Evolutionary conservation across 1,140 invertebrate species (phyloP), one percentile per base, ranked within the genome.

Genomic region (Mizuhopecten yessoensis): DNA sequence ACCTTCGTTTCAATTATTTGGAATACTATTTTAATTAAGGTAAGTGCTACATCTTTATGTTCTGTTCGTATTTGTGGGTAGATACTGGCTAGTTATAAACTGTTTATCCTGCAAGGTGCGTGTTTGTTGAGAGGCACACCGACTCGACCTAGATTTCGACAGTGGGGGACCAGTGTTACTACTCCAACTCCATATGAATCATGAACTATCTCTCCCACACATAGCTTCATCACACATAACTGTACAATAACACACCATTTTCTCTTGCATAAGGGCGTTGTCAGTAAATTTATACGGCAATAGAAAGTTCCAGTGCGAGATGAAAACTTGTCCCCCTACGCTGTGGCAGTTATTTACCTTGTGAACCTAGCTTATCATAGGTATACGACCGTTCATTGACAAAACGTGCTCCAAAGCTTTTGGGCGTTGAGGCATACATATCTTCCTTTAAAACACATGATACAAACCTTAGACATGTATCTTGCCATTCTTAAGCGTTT

Each of bases 21-120:
- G 57, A 75, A 75, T 75, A 75, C 57, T 75, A 75, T 75, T 75
- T 75, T 75, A 29, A 75, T 75, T 75, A 75, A 75, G 57, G 57
- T 75, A 75, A 75, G 57, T 75, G 17, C 23, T 11, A 9, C 17
- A 75, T 5, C n/a, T 75, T n/a, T 29, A 75, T 75, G 17, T 17
- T 45, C 29, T 29, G 57, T n/a, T 29, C 5, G 57, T 75, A 75
- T 75, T 29, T 75, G 5, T 0, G 20, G 1, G 57, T 29, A 29
- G 23, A 75, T 29, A n/a, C 5, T 9, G 57, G 5, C n/a, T 29
- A 75, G n/a, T 75, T 5, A 1, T 29, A n/a, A 75, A 29, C 23
- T 75, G 57, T 75, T 75, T 75, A 75, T 29, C 23, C 23, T 75
- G 57, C 57, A 75, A 75, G 57, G 57, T 75, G 57, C 57, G 57